phyloP scores from a whole-genome alignment of 2,888 invertebrate species.

The Apeira syringaria region DNA sequence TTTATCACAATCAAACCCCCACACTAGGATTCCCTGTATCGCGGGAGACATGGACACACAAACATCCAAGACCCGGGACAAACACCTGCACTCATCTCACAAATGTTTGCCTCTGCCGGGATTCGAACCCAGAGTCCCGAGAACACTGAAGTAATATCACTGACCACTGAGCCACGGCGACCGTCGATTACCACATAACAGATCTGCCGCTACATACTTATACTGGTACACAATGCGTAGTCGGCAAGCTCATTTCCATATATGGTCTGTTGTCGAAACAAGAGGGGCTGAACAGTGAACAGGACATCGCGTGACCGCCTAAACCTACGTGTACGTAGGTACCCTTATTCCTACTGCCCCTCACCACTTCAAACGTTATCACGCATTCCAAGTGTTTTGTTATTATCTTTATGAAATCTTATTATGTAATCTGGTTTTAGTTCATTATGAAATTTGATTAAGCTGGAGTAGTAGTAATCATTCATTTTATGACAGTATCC shows the following conservation, averaged over 20 bases:
- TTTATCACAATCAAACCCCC: too few relatives aligned
- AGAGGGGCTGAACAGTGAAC: slow-evolving; percentile 9
- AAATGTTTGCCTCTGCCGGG: too few relatives aligned
- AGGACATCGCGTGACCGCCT: slow-evolving; percentile 17
- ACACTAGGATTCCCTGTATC: too few relatives aligned
- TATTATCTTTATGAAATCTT: slow-evolving; percentile 18
- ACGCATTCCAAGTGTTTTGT: slow-evolving; percentile 18
- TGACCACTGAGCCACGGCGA: too few relatives aligned
- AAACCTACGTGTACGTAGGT: background rate
- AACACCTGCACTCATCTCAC: too few relatives aligned
- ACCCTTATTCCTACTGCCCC: background rate
- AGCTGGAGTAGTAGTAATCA: too few relatives aligned
- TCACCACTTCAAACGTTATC: slow-evolving; percentile 17
- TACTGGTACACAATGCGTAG: slow-evolving; percentile 13
- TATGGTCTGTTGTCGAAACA: slow-evolving; percentile 29
- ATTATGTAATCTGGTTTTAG: slow-evolving; percentile 18
- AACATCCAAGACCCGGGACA: too few relatives aligned
- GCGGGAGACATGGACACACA: too few relatives aligned
- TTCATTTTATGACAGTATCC: slow-evolving; percentile 19
- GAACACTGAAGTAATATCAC: too few relatives aligned
- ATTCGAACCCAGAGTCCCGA: too few relatives aligned
- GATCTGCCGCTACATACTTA: too few relatives aligned
- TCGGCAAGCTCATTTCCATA: slow-evolving; percentile 29
- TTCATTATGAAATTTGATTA: slow-evolving; percentile 15
- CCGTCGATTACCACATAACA: too few relatives aligned